Evolutionary conservation across 2,113 vertebrate species (phyloP).

Genomic region (Clinocottus analis): DNA sequence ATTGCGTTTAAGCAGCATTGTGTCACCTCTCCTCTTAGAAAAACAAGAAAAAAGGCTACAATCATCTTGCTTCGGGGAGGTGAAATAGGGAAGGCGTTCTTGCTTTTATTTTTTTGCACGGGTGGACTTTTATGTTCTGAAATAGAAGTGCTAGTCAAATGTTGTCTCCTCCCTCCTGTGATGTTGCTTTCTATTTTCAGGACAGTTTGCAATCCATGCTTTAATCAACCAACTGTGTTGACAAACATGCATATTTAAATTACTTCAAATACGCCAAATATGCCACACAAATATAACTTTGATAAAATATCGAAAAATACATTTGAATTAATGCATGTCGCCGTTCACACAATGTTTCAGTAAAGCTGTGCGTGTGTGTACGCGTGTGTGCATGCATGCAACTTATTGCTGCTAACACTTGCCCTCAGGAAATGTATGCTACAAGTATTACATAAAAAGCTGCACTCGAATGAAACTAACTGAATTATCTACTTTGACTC

Average conservation of each 20-base stretch:
- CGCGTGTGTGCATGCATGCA: neutral
- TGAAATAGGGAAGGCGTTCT: constrained; percentile 85
- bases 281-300: neutral
- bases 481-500: neutral
- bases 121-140: constrained; percentile 88
- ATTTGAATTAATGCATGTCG: neutral
- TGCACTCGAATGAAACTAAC: neutral
- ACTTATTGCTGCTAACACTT: neutral
- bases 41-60: constrained; percentile 88
- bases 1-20: constrained; percentile 89
- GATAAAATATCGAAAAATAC: neutral
- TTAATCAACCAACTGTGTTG: neutral
- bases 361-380: no score
- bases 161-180: constrained; percentile 77
- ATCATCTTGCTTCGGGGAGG: constrained; percentile 93
- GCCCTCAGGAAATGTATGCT: neutral
- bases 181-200: constrained; percentile 47
- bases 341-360: neutral
- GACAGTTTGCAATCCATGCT: constrained; percentile 26
- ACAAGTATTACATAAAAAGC: constrained; percentile 6
- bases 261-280: neutral
- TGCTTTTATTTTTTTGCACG: constrained; percentile 90
- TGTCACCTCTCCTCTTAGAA: constrained; percentile 68
- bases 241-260: constrained; percentile 1
- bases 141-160: constrained; percentile 86